A percentile compares a stretch with the other conserved stretches of the same genome.
phyloP scores from a whole-genome alignment of 2,888 invertebrate species.

The Drosophila ustulata region DNA sequence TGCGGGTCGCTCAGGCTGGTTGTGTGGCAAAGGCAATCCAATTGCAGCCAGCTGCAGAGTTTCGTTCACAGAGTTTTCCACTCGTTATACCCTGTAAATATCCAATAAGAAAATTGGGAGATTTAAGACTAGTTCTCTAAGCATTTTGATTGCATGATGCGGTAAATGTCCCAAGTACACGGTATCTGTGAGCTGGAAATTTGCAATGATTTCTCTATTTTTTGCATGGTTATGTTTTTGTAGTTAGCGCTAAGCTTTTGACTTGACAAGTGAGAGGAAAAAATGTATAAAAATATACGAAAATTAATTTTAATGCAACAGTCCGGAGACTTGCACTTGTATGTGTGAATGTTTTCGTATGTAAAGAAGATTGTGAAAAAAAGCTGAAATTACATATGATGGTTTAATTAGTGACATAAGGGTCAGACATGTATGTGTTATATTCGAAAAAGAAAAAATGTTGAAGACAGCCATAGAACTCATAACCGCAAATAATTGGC shows the following conservation, averaged over 20 bases:
- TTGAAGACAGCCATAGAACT: conserved; percentile 7
- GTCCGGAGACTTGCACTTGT: conserved; percentile 18
- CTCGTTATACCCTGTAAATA: conserved; percentile 19
- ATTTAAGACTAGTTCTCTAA: not conserved
- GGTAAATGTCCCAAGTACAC: not conserved
- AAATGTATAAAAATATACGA: conserved; percentile 75
- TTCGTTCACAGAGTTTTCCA: conserved; percentile 19
- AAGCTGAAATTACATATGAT: conserved; percentile 81
- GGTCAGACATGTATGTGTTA: conserved; percentile 41
- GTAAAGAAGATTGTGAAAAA: conserved; percentile 39
- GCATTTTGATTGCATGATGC: not conserved
- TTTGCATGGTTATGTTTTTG: conserved; percentile 45
- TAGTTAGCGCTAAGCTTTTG: conserved; percentile 64
- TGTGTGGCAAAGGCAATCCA: conserved; percentile 22
- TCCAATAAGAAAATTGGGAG: not conserved
- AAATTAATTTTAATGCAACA: conserved; percentile 82
- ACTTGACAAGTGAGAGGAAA: conserved; percentile 70
- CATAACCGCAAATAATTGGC: conserved; percentile 56
- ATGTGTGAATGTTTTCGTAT: conserved; percentile 22
- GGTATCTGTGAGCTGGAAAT: not conserved
- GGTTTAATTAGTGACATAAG: conserved; percentile 76
- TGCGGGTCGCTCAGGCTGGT: conserved; percentile 44
- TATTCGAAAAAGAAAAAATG: conserved; percentile 21
- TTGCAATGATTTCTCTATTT: not conserved
- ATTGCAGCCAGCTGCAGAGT: conserved; percentile 48